These are phyloP conservation scores for Collichthys lucidus DNA, from an alignment of 2,113 vertebrate genomes.

Conservation along the genomic window DNA sequence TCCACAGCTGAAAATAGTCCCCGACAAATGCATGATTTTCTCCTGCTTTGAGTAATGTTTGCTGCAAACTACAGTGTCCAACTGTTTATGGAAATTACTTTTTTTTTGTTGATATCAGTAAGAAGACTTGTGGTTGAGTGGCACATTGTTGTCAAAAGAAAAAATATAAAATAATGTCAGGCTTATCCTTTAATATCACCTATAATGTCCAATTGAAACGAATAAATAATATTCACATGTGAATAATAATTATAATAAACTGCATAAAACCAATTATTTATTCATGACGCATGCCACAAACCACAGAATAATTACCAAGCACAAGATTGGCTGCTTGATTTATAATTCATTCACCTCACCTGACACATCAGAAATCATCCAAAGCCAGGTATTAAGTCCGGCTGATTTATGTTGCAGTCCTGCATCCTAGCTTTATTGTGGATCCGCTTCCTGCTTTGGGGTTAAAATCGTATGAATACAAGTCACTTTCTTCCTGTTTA, in stretches of 20 bases:
- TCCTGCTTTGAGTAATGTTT: not conserved
- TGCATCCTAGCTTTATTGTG: conserved; percentile 1
- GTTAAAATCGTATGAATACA: not conserved
- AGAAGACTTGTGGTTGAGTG: not conserved
- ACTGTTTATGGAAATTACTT: not conserved
- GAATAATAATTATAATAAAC: not conserved
- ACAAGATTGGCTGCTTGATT: conserved; percentile 14
- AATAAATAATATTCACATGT: conserved; percentile 8
- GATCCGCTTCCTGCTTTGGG: conserved; percentile 4
- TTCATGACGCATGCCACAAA: conserved; percentile 13
- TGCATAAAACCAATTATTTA: not conserved
- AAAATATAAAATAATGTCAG: not conserved
- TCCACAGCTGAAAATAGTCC: not conserved
- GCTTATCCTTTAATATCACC: not conserved
- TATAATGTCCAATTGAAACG: not conserved
- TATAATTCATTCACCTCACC: conserved; percentile 20
- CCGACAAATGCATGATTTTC: not conserved
- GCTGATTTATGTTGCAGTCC: not conserved
- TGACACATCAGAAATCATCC: not conserved
- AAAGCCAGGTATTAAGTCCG: not conserved
- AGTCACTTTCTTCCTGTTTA: conserved; percentile 47
- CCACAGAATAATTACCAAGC: conserved; percentile 11
- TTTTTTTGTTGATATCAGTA: not conserved
- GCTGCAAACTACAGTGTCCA: not conserved
- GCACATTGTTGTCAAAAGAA: conserved; percentile 1